Evolutionary conservation across 2,888 invertebrate species (phyloP), one percentile per base, ranked within the genome.

Genomic region (Hydraecia micacea): DNA sequence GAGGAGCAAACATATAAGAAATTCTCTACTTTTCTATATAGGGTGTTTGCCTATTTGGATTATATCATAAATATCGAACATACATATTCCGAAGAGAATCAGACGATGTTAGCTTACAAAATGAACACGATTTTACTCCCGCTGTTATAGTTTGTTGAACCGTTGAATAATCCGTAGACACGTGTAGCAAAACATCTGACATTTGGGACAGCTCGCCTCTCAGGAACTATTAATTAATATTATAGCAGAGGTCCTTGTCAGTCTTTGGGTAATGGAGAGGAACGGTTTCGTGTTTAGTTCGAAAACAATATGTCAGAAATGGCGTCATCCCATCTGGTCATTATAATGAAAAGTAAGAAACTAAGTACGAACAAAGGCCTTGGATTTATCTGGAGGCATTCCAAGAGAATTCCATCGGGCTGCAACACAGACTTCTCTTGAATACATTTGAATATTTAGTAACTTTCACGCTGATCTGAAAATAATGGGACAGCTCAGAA

Each of bases 161-260:
- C 77, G 75, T 79, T 46, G 66, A 75, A 79, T 85, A 77, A 79
- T 81, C 62, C 11, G 55, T 69, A 69, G 68, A 85, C 86, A 86
- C 75, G 81, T 89, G 85, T 87, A 83, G 55, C 67, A 65, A 73
- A 77, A 85, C 85, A 87, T 81, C 86, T 85, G 89, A 86, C 83
- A 87, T 88, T 81, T 78, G 60, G 81, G 85, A 81, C 79, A 78
- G 83, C 63, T 72, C 68, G 80, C 80, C 79, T 77, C 80, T 85
- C 65, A 75, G 77, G 83, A 83, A 85, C 81, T 81, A 85, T 83
- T 87, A 83, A 89, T 87, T 89, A 84, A 87, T 83, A 75, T 77
- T 83, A 78, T 69, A 65, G 63, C 75, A 72, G 55, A 81, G 78
- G 83, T 77, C 84, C 67, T 52, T 76, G 75, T 81, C 78, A 77